These are phyloP conservation scores for Mastomys coucha DNA, from an alignment of 2,113 vertebrate species.

Conservation along the genomic window DNA sequence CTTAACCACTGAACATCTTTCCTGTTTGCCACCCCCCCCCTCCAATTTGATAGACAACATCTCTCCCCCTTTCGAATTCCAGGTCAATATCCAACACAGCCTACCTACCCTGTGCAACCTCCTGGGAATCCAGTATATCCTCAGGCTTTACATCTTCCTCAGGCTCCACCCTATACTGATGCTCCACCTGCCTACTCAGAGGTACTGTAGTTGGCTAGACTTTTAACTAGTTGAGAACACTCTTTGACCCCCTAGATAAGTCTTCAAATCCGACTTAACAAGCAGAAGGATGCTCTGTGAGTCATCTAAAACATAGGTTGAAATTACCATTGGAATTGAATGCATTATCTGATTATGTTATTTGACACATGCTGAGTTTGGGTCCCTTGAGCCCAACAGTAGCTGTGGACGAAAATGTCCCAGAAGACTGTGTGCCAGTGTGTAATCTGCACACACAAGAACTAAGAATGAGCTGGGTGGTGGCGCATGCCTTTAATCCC, in stretches of 20 bases:
- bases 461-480: neutral
- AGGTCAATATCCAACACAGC: constrained; percentile 94
- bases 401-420: constrained; percentile 20
- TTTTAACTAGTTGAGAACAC: neutral
- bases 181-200: constrained; percentile 96
- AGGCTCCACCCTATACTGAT: constrained; percentile 95
- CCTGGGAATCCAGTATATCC: constrained; percentile 92
- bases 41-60: neutral
- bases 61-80: constrained; percentile 67
- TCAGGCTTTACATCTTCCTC: constrained; percentile 93
- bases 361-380: constrained; percentile 53
- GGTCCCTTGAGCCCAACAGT: neutral
- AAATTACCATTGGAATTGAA: neutral
- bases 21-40: neutral
- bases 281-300: neutral
- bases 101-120: constrained; percentile 92
- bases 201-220: constrained; percentile 83
- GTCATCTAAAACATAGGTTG: neutral
- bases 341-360: constrained; percentile 1
- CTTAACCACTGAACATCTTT: neutral
- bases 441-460: neutral
- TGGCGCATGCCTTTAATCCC: too few relatives aligned
- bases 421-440: constrained; percentile 7
- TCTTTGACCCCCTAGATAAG: neutral
- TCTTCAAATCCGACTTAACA: neutral